Evolutionary conservation across 1,140 invertebrate species (phyloP).

Genomic region (Melitaea cinxia): DNA sequence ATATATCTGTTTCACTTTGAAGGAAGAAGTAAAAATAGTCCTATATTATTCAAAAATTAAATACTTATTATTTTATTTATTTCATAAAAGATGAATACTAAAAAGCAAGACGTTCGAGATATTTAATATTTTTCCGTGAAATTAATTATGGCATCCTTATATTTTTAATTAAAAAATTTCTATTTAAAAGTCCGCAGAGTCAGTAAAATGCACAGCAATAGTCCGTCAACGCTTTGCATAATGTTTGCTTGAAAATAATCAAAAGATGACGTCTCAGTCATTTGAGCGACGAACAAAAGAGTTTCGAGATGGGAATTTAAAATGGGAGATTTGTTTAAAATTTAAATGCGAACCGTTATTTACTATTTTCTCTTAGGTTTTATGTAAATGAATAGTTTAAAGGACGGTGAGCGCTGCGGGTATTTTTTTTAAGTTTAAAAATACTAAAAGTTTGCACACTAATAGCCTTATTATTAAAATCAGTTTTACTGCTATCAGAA

Average conservation of each 20-base stretch:
- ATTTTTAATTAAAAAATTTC: conserved; percentile 24
- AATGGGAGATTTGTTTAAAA: conserved; percentile 49
- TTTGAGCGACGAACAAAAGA: conserved; percentile 47
- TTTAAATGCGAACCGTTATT: conserved; percentile 53
- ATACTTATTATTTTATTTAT: not conserved
- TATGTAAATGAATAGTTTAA: conserved; percentile 46
- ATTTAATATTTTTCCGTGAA: not conserved
- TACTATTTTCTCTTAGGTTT: conserved; percentile 42
- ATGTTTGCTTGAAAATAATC: conserved; percentile 53
- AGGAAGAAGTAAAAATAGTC: not conserved
- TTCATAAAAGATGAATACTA: not conserved
- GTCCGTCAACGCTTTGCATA: conserved; percentile 55
- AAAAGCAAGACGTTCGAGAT: not conserved
- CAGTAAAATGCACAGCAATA: conserved; percentile 3
- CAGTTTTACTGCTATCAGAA: not conserved
- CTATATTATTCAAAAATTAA: not conserved
- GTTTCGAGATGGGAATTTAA: conserved; percentile 45
- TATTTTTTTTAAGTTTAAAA: conserved; percentile 15
- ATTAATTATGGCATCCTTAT: conserved; percentile 1
- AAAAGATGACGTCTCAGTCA: conserved; percentile 49
- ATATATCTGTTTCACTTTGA: too few species aligned
- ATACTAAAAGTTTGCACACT: conserved; percentile 4
- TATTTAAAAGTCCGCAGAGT: conserved; percentile 10
- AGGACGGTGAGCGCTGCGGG: conserved; percentile 22
- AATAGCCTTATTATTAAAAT: conserved; percentile 16